Conservation (phyloP, 2,888 invertebrate genomes). For the Rotaria macrura region DNA sequence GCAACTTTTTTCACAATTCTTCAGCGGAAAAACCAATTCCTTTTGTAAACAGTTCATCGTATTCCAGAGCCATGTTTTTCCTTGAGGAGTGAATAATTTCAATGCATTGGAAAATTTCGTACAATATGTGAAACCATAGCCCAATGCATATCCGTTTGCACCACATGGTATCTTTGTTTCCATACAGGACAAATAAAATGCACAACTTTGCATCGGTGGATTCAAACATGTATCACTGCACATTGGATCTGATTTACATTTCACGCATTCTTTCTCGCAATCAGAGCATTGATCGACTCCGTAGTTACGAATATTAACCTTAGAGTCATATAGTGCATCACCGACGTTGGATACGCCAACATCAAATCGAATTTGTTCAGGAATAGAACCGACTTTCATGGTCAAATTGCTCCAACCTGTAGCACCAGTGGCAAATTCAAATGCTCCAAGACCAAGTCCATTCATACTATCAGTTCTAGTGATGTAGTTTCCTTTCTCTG, state of each 20-base stretch:
- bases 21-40: neutral
- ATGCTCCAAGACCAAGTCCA: neutral
- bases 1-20: neutral
- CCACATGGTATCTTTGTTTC: neutral
- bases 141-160: neutral
- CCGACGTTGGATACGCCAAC: neutral
- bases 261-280: no score
- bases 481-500: neutral
- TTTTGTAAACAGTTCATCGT: neutral
- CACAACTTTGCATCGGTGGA: neutral
- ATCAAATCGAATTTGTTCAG: neutral
- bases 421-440: neutral
- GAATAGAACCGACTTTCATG: fast-evolving
- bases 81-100: neutral
- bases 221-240: neutral
- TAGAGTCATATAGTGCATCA: neutral
- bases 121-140: neutral
- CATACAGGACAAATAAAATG: neutral
- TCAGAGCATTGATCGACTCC: neutral
- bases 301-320: neutral
- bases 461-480: neutral
- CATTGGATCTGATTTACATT: neutral
- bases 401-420: neutral
- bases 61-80: neutral
- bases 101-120: neutral